Base-by-base conservation (phyloP, 1,140 invertebrate species). In the Meteorus sp. region DNA sequence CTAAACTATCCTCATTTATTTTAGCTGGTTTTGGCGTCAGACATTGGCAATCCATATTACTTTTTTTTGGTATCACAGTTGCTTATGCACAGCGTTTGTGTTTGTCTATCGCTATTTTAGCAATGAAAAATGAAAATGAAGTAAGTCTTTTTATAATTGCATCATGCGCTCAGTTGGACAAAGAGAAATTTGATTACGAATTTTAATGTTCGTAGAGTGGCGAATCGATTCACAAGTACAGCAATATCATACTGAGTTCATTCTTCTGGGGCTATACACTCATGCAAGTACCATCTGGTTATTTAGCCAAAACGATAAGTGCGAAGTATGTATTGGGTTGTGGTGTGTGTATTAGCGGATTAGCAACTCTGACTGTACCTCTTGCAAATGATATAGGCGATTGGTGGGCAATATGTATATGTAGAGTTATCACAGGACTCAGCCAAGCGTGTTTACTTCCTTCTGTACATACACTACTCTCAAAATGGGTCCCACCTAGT, bases 181-280 rank as follows among this genome's bases (percentile, higher is more conserved):
- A 7, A 29, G 3, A 27, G 9, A 8, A 56, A 44, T 62, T 51
- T 39, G 0, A n/a, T n/a, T n/a, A n/a, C n/a, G n/a, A n/a, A n/a
- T 17, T 7, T 58, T 23, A 8, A 27, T 54, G 8, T 27, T 62
- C 61, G 0, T 27, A 78, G 74, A 61, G 45, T 0, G 89, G 85
- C 65, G 62, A 76, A 11, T 89, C 87, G 87, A 73, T 77, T 59
- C 74, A 81, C 7, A 52, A 72, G 4, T 78, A 82, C 1, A 82
- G 85, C 59, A 83, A 85, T 2, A 67, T 81, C 13, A 79, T 89
- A 4, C 73, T 89, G 11, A 85, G 85, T 33, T 82, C 87, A 0
- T 89, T 90, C 66, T 89, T 89, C 66, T 89, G 87, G 82, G 88
- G 88, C 0, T 89, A 89, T 69, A 81, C 85, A 3, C 43, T 80